phyloP scores from a whole-genome alignment of 2,888 invertebrate genomes.

The Phaonia tiefii region DNA sequence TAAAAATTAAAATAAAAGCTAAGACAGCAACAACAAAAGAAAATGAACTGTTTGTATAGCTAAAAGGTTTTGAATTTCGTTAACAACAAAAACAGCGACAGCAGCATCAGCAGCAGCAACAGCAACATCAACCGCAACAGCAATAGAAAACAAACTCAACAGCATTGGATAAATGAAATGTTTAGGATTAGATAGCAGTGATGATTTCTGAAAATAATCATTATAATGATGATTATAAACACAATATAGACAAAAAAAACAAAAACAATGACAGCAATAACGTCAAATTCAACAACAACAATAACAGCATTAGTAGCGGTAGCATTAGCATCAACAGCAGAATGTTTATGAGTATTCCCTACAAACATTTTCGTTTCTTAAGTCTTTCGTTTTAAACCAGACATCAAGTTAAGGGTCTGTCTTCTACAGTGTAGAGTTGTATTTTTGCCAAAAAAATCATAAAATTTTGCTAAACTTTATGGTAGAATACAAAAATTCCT shows the following conservation, averaged over 20 bases:
- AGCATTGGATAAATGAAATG: conserved; percentile 63
- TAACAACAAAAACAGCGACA: conserved; percentile 49
- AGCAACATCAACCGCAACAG: neutral
- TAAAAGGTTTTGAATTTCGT: conserved; percentile 64
- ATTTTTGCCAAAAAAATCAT: no score
- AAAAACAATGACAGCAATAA: conserved; percentile 63
- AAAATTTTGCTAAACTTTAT: no score
- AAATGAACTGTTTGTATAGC: conserved; percentile 60
- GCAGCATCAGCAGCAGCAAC: conserved; percentile 2
- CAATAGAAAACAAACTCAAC: conserved; percentile 6
- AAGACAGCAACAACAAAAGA: conserved; percentile 23
- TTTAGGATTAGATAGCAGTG: conserved; percentile 66
- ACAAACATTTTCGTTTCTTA: no score
- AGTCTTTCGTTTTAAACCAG: no score
- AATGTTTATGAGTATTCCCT: no score
- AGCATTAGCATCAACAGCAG: neutral
- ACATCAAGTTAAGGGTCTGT: no score
- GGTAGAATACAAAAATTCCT: no score
- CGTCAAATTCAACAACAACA: neutral
- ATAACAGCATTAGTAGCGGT: neutral
- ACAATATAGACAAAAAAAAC: conserved; percentile 44
- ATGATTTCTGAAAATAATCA: conserved; percentile 62
- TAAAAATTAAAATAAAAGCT: conserved; percentile 20
- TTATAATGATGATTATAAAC: conserved; percentile 44
- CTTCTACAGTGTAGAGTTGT: no score